Evolutionary conservation across 1,140 invertebrate genomes (phyloP), one percentile per base, ranked within the genome.

Genomic region (Drosophila serrata): DNA sequence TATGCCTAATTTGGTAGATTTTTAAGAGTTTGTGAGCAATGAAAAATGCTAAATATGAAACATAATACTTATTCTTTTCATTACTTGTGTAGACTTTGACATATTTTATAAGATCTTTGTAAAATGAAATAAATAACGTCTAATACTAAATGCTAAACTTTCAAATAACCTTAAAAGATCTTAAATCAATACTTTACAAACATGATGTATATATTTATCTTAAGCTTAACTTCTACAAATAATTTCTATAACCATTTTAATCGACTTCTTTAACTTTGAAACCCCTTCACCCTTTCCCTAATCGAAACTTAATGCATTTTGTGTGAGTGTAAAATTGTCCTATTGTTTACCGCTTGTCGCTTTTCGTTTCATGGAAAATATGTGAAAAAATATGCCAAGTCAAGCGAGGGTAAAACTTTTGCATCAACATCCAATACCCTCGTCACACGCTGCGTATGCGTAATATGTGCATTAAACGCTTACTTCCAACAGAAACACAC

Each of bases 381-480:
- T 15, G 75, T 51, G 24, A 29, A 42, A 48, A 42, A 69, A 72
- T 75, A 61, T 67, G 70, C 43, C 49, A 45, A 78, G 78, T 62
- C 48, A 59, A 45, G 67, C 55, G 35, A 43, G 48, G 49, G 13
- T 13, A 31, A 69, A 58, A 29, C 29, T 48, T 27, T 59, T 45
- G 17, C 55, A 56, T 56, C 29, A 35, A 69, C 65, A 42, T 11
- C 27, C 27, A 31, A 31, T 33, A 8, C 57, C 31, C n/a, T n/a
- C 40, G 77, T 67, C 67, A 56, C 67, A 87, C 80, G 67, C 48
- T 88, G 84, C 82, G 84, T 87, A 88, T 87, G 76, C 82, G 82
- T 76, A 87, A 68, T 82, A 46, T 79, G 59, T 79, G 82, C 82
- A 81, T 69, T 78, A 67, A 56, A 49, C 39, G 46, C 45, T 45